Evolutionary conservation across 2,797 vertebrate genomes (phyloP).

Genomic region (Vireo griseus): DNA sequence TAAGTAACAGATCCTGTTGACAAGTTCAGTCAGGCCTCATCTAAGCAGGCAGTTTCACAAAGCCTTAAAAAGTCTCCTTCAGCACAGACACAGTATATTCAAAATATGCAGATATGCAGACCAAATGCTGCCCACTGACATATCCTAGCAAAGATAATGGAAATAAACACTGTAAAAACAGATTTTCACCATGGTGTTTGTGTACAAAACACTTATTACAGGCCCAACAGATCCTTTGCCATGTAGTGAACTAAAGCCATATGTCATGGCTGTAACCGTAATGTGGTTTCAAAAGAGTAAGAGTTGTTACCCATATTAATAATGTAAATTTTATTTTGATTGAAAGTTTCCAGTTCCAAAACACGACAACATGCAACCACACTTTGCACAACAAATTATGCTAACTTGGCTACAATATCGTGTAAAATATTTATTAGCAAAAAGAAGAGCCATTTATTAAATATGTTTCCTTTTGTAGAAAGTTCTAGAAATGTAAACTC

Average conservation of each 20-base stretch:
- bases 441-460: neutral
- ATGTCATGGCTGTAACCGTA: neutral
- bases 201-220: neutral
- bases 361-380: neutral
- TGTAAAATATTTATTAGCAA: neutral
- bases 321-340: neutral
- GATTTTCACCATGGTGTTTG: neutral
- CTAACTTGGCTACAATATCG: neutral
- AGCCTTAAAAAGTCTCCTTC: neutral
- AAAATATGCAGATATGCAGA: neutral
- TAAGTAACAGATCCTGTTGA: neutral
- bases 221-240: neutral
- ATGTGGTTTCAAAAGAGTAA: neutral
- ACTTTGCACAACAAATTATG: neutral
- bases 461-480: neutral
- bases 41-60: neutral
- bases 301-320: neutral
- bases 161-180: neutral
- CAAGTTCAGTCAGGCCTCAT: neutral
- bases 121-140: neutral
- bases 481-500: neutral
- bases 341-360: neutral
- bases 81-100: neutral
- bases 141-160: neutral
- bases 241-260: neutral